Conservation (phyloP, 2,797 vertebrate species). For the Salmo trutta region DNA sequence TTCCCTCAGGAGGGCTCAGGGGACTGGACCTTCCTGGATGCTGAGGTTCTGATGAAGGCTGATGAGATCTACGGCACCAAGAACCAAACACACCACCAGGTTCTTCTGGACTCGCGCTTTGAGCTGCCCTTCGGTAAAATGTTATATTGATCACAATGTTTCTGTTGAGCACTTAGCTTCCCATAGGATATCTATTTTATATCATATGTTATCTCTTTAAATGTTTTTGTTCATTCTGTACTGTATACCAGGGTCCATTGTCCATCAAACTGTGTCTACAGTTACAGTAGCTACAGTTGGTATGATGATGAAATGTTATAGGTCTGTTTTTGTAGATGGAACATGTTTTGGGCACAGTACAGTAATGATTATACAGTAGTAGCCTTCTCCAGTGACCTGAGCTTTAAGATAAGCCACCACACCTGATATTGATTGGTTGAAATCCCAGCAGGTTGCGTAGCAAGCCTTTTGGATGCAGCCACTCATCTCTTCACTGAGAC, state of each 20-base stretch:
- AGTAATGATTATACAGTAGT: not conserved
- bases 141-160: too few relatives aligned
- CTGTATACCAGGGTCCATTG: too few relatives aligned
- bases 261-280: too few relatives aligned
- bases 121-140: slow-evolving; percentile 92
- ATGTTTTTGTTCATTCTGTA: not conserved
- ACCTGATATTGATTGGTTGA: slow-evolving; percentile 27
- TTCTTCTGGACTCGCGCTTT: slow-evolving; percentile 93
- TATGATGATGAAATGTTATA: not conserved
- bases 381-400: not conserved
- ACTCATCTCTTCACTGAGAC: not conserved
- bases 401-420: not conserved
- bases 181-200: not conserved
- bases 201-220: not conserved
- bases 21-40: slow-evolving; percentile 88
- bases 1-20: slow-evolving; percentile 89
- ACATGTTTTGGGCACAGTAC: not conserved
- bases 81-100: slow-evolving; percentile 89
- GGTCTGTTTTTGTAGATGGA: not conserved
- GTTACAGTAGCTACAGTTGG: not conserved
- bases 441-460: slow-evolving; percentile 28
- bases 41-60: slow-evolving; percentile 94
- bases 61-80: slow-evolving; percentile 97
- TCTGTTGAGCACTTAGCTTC: not conserved
- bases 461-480: not conserved